Evolutionary conservation across 2,888 invertebrate species (phyloP), one percentile per base, ranked within the genome.

Genomic region (Parnassius orleans): DNA sequence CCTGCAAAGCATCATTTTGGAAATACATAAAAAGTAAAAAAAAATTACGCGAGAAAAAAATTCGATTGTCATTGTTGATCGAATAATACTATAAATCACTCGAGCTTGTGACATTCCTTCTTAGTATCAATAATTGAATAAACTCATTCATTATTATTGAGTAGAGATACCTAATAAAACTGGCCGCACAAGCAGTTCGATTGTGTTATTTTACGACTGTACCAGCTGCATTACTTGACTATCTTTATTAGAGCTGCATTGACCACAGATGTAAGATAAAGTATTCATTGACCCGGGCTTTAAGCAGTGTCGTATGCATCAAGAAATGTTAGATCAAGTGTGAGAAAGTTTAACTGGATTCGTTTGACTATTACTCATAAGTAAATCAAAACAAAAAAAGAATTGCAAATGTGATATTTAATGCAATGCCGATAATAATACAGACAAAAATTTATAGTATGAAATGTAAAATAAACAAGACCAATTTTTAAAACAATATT

Each of bases 101-200:
- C 86, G 78, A 80, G 83, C 72, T 74, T 64, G 76, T 77, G 81
- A 84, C 85, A 83, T 85, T 79, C 77, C 77, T 86, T 86, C 87
- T 82, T 69, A 73, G 86, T 85, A 87, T 81, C 81, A 82, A 84
- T 89, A 85, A 88, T 89, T 87, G 83, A 87, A 88, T 89, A 88
- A 86, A 87, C 86, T 86, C 86, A 82, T 87, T 87, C 87, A 87
- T 88, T 86, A 87, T 80, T 71, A 72, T 70, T 79, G 78, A 78
- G 54, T 50, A 77, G 72, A 79, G 70, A 66, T 67, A 67, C 61
- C 79, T 78, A 81, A 84, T 89, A 87, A 87, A 89, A 83, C 76
- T 76, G 75, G 71, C 71, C 73, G 76, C 74, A 90, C 87, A 90
- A 83, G 75, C 80, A 77, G 72, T 67, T 69, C 80, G 86, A 81